phyloP scores from a whole-genome alignment of 1,140 invertebrate species.

The Drosophila tsacasi region DNA sequence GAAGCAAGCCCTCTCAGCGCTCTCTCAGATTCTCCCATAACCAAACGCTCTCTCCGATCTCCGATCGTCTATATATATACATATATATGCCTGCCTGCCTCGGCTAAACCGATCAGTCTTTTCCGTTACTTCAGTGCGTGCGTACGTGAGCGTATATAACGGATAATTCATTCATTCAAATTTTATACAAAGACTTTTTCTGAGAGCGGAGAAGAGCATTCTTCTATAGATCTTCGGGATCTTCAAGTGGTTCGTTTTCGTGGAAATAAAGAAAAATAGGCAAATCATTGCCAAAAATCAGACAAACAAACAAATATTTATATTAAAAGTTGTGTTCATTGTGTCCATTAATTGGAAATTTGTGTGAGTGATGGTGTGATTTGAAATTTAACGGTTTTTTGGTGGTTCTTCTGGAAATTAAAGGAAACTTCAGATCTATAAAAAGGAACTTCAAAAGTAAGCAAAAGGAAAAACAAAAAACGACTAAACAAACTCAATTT shows the following conservation, averaged over 20 bases:
- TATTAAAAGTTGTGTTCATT: conserved; percentile 36
- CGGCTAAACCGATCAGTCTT: conserved; percentile 48
- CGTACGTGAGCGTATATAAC: conserved; percentile 30
- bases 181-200: conserved; percentile 11
- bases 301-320: conserved; percentile 21
- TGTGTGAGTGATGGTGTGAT: conserved; percentile 14
- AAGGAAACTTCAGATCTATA: conserved; percentile 1
- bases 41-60: neutral
- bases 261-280: conserved; percentile 24
- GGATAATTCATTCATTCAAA: conserved; percentile 26
- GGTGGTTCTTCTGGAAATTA: neutral
- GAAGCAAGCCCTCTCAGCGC: conserved; percentile 22
- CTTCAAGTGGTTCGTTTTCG: conserved; percentile 45
- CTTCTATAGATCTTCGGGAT: conserved; percentile 18
- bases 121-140: conserved; percentile 66
- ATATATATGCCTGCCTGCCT: conserved; percentile 37
- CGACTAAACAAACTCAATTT: conserved; percentile 10
- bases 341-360: conserved; percentile 35
- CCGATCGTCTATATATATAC: conserved; percentile 17
- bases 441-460: conserved; percentile 19
- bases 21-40: conserved; percentile 3
- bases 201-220: conserved; percentile 7
- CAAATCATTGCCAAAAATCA: conserved; percentile 52
- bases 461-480: neutral
- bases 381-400: conserved; percentile 56